phyloP scores from a whole-genome alignment of 2,113 vertebrate species.

The Coregonus clupeaformis region DNA sequence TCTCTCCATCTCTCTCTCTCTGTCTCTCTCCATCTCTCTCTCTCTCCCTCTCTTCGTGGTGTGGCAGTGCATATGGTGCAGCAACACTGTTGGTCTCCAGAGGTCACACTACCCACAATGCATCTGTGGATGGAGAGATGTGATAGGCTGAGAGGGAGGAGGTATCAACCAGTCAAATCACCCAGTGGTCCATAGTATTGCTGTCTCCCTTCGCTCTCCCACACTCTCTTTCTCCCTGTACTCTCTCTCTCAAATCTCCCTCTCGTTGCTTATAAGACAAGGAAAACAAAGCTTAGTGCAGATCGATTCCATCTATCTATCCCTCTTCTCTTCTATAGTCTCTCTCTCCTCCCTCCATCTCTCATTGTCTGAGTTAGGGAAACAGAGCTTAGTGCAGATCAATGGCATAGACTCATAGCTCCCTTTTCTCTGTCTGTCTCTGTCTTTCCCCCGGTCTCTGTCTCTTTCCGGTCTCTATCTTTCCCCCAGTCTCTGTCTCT shows the following conservation, averaged over 20 bases:
- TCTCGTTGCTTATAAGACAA: background rate
- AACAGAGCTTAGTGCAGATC: background rate
- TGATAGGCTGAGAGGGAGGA: slow-evolving; percentile 66
- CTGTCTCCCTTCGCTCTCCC: background rate
- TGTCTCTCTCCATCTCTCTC: no score
- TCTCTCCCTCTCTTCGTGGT: slow-evolving; percentile 29
- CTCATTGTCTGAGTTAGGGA: background rate
- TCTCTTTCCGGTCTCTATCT: background rate
- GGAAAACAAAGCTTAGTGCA: background rate
- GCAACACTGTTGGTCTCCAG: slow-evolving; percentile 75
- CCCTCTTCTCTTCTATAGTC: background rate
- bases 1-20: no score
- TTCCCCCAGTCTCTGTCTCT: no score
- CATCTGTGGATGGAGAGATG: slow-evolving; percentile 65
- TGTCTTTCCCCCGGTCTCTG: background rate
- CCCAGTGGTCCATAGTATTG: slow-evolving; percentile 53
- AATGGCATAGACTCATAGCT: no score
- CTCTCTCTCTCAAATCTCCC: background rate
- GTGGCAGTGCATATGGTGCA: slow-evolving; percentile 76
- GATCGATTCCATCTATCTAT: background rate
- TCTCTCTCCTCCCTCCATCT: background rate
- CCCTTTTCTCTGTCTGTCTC: background rate
- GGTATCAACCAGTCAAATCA: slow-evolving; percentile 67
- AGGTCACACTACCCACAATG: slow-evolving; percentile 79
- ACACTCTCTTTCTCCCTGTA: background rate